Evolutionary conservation across 2,888 invertebrate species (phyloP).

Genomic region (Amiota mariae): DNA sequence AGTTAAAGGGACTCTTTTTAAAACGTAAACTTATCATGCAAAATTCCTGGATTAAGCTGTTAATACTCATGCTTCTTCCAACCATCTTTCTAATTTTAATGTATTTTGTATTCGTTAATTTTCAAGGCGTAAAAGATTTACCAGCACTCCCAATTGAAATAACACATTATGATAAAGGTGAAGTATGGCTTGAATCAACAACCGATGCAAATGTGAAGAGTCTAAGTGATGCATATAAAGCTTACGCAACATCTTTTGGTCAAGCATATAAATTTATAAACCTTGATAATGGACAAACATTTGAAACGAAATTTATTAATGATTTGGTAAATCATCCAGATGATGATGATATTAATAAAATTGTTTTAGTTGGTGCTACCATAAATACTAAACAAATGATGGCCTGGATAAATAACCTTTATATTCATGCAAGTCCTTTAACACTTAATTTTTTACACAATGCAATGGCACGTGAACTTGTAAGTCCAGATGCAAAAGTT

Average conservation of each 20-base stretch:
- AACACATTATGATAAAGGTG: neutral
- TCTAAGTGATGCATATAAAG: slow-evolving; percentile 25
- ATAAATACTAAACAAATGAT: neutral
- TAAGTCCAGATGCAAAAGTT: slow-evolving; percentile 42
- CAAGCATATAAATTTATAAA: neutral
- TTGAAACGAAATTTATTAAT: slow-evolving; percentile 22
- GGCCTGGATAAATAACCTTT: slow-evolving; percentile 48
- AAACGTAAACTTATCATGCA: neutral
- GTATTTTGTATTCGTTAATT: too few relatives aligned
- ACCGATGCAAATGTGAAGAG: neutral
- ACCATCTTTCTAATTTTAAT: neutral
- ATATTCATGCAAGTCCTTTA: slow-evolving; percentile 34
- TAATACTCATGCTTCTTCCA: neutral
- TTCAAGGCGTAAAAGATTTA: neutral
- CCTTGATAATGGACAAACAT: neutral
- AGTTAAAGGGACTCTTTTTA: neutral
- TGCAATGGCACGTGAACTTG: slow-evolving; percentile 37
- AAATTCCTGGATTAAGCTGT: neutral
- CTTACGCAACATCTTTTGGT: slow-evolving; percentile 25
- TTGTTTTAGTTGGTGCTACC: slow-evolving; percentile 40
- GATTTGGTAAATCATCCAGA: neutral
- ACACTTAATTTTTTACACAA: slow-evolving; percentile 44
- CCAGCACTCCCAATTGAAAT: neutral
- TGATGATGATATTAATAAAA: too few relatives aligned
- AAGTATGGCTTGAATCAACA: neutral